Evolutionary conservation across 2,888 invertebrate species (phyloP), one percentile per base, ranked within the genome.

Genomic region (Drosophila koepferae): DNA sequence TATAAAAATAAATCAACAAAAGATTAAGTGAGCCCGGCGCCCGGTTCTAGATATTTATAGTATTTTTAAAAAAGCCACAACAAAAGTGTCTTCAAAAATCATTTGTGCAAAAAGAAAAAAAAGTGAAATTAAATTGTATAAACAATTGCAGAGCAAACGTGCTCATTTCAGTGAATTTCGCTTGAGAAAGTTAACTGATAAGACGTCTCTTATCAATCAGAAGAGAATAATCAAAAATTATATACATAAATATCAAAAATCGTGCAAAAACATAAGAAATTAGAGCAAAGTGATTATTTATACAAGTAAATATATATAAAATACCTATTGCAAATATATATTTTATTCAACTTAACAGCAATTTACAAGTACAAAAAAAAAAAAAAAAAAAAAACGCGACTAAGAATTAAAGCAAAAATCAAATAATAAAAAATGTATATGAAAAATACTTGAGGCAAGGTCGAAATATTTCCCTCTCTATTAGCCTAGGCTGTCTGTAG

Each of bases 331-430:
- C 55, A 56, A 65, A 55, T 36, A 46, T 48, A 44, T 18, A 43
- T 31, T 20, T 58, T 74, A 9, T 44, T 51, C 41, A 34, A 53
- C 65, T 76, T 72, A 44, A 48, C 66, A 72, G 80, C 79, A 89
- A 88, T 82, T 89, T 90, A 89, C 89, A 88, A 86, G 88, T 88
- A 87, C 89, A 87, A 28, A 28, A 28, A 87, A 82, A 81, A 55
- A 28, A 31, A 10, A 87, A 28, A 28, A 28, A 87, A 82, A 81
- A 55, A 28, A 31, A 10, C 41, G 77, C 80, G 72, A 44, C 53
- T 58, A 23, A 62, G 36, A 40, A 49, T 31, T n/a, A 9, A 48
- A n/a, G 23, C 44, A 48, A 66, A 48, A 49, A 63, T 6, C 6
- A 28, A 28, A 66, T 51, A 66, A 48, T 43, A 63, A 64, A 48